Percentiles rank a stretch among this genome's conserved stretches.
Evolutionary conservation across 2,797 vertebrate genomes (phyloP).

Genomic region (Pseudocheirus occidentalis): DNA sequence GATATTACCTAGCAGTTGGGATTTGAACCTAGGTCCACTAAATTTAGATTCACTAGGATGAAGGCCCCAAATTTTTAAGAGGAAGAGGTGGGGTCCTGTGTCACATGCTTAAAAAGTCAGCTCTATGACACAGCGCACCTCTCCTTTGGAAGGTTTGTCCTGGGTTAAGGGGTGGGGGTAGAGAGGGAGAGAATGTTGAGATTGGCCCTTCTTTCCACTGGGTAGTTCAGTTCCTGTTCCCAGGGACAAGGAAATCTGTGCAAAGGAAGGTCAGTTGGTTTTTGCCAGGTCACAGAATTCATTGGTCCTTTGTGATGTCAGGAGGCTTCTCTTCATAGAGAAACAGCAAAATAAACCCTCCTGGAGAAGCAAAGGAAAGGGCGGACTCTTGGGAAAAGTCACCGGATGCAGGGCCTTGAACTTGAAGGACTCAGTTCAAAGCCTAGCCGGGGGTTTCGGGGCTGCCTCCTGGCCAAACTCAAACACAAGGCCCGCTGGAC

Average conservation of each 20-base stretch:
- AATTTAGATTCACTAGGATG: not conserved
- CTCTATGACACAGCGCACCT: not conserved
- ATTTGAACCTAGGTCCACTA: not conserved
- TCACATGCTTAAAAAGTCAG: not conserved
- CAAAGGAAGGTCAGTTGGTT: not conserved
- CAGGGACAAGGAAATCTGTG: not conserved
- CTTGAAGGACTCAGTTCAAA: slow-evolving; percentile 33
- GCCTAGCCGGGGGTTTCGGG: not conserved
- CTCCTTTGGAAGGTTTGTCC: not conserved
- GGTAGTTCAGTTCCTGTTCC: not conserved
- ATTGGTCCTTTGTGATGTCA: not conserved
- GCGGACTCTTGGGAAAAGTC: not conserved
- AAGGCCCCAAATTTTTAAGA: not conserved
- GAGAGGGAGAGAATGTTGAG: not conserved
- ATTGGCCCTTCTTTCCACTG: not conserved
- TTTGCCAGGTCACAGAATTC: not conserved
- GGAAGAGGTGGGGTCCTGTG: not conserved
- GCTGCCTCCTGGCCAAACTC: slow-evolving; percentile 16
- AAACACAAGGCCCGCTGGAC: not conserved
- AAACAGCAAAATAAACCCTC: not conserved
- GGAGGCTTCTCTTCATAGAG: not conserved
- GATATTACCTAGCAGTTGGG: not conserved
- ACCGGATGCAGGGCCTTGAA: not conserved
- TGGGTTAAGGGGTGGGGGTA: not conserved
- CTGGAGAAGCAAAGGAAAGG: not conserved